These are phyloP conservation scores for Leptothorax acervorum DNA, from an alignment of 2,888 invertebrate genomes.

Conservation along the genomic window DNA sequence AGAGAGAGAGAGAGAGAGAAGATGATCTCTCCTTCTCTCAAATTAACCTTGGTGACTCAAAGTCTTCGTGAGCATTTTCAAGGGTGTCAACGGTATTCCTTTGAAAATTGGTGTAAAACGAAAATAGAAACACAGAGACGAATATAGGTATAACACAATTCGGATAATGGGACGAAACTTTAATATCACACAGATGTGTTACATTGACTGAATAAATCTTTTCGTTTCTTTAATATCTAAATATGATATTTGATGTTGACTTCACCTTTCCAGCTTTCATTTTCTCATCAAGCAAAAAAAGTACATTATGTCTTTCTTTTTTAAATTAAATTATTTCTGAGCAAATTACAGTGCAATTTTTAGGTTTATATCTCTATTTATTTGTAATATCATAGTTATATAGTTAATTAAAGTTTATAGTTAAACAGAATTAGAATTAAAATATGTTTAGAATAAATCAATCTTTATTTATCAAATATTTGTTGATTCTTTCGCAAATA, in stretches of 20 bases:
- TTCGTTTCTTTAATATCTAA: not conserved
- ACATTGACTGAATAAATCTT: not conserved
- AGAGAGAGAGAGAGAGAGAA: not conserved
- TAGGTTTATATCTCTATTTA: not conserved
- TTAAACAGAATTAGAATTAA: not conserved
- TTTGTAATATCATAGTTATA: not conserved
- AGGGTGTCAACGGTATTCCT: constrained; percentile 10
- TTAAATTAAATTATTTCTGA: not conserved
- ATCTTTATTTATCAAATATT: not conserved
- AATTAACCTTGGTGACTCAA: constrained; percentile 62
- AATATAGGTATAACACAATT: not conserved
- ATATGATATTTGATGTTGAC: not conserved
- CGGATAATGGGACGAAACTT: not conserved
- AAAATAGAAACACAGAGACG: constrained; percentile 8
- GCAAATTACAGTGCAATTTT: not conserved
- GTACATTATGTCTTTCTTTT: not conserved
- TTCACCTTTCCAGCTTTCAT: not conserved
- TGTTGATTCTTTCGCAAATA: not conserved
- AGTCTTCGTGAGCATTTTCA: constrained; percentile 9
- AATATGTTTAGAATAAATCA: not conserved
- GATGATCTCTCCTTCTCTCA: constrained; percentile 18
- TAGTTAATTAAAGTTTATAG: not conserved
- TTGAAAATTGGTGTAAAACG: not conserved
- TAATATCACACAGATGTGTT: not conserved
- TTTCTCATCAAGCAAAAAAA: not conserved